Base-by-base conservation (phyloP, 2,888 invertebrate species). In the Leptura quadrifasciata region DNA sequence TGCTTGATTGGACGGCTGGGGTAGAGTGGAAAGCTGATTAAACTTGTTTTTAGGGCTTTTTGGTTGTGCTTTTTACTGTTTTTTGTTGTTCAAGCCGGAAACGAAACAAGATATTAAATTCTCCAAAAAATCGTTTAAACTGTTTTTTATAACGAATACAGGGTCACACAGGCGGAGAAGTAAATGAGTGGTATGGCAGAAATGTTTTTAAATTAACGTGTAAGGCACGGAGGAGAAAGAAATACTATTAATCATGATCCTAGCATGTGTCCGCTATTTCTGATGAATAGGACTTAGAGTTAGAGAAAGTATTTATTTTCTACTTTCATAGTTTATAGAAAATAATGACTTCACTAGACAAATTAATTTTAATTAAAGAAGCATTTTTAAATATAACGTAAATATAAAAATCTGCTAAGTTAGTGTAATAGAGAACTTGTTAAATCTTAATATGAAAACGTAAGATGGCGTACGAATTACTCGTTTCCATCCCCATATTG, bases 21-120 rank as follows among this genome's bases (percentile, higher is more conserved):
- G 18, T 57, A 20, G 63, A 64, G 63, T 64, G 63, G 55, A 68
- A 68, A 12, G 52, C 39, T 61, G 72, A 72, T 72, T 60, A 57
- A 61, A 55, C 67, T 57, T 69, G 76, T 76, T 68, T 71, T 74
- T 68, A 54, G 70, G 61, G n/a, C 60, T 20, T 57, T 54, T 20
- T 57, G 21, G 57, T 21, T 57, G 57, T 47, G n/a, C 47, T 47
- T 47, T 47, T 47, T 47, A n/a, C 47, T 47, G 47, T 47, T 47
- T 47, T 47, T 47, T n/a, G 47, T 47, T n/a, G n/a, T 47, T 12
- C 15, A 5, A n/a, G 5, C 15, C 47, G 47, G 47, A 4, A 47
- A n/a, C 47, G 47, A 47, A n/a, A 47, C 47, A 47, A 47, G 47
- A 47, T 47, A 47, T 47, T 47, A 47, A 47, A 47, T 47, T 47